These are phyloP conservation scores for Thunnus maccoyii DNA, from an alignment of 2,113 vertebrate species.

Conservation along the genomic window DNA sequence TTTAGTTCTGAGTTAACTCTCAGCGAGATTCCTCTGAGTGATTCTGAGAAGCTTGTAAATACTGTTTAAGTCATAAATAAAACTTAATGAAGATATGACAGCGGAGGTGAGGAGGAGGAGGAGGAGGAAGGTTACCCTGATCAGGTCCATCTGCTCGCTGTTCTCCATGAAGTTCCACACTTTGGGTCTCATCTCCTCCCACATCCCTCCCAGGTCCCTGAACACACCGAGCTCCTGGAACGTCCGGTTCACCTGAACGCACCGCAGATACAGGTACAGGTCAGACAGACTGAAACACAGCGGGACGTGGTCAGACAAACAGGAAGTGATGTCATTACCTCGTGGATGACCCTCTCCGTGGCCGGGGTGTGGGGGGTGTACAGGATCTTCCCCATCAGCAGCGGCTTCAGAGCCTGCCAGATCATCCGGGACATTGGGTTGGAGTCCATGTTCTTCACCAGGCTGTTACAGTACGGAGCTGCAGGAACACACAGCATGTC, in stretches of 20 bases:
- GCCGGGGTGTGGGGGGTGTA: constrained; percentile 95
- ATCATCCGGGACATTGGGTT: constrained; percentile 96
- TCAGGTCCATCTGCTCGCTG: constrained; percentile 91
- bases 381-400: constrained; percentile 96
- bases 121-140: constrained; percentile 86
- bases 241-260: constrained; percentile 92
- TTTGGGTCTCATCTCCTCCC: constrained; percentile 94
- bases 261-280: neutral
- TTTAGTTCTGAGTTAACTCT: no score
- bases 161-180: constrained; percentile 95
- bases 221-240: constrained; percentile 96
- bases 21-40: no score
- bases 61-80: no score
- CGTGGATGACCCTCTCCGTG: constrained; percentile 90
- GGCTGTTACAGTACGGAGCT: constrained; percentile 96
- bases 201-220: constrained; percentile 94
- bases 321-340: constrained; percentile 82
- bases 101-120: no score
- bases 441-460: constrained; percentile 94
- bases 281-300: neutral
- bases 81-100: no score
- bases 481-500: constrained; percentile 10
- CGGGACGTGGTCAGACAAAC: neutral
- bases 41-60: no score
- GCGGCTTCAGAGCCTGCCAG: constrained; percentile 95